These are phyloP conservation scores for Mus pahari DNA, from an alignment of 2,113 vertebrate genomes.

Conservation along the genomic window DNA sequence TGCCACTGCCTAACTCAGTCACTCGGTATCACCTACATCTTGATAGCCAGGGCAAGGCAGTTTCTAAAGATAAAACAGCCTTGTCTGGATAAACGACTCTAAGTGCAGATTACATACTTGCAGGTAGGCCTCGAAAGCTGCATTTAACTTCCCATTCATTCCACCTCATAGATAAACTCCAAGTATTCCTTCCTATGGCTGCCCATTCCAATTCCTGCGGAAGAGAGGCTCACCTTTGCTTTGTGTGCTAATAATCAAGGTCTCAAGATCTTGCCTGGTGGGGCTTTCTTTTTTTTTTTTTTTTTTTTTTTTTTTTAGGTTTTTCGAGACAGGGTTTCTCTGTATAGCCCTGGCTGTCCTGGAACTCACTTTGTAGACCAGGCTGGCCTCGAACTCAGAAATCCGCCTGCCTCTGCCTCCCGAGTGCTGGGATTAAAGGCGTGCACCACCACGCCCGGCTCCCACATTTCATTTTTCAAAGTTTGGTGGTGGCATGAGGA, in stretches of 20 bases:
- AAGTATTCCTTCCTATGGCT: not conserved
- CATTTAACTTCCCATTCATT: not conserved
- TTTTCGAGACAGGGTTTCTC: too few species aligned
- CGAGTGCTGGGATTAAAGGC: too few species aligned
- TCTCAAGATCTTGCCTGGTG: not conserved
- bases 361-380: too few species aligned
- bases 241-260: not conserved
- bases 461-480: too few species aligned
- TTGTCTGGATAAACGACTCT: not conserved
- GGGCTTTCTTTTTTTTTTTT: too few species aligned
- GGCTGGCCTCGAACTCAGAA: too few species aligned
- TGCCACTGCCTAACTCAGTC: not conserved
- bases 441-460: too few species aligned
- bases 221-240: not conserved
- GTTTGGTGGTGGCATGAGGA: too few species aligned
- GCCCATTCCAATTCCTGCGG: not conserved
- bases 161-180: not conserved
- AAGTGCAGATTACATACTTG: not conserved
- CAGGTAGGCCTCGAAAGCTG: not conserved
- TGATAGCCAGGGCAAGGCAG: not conserved
- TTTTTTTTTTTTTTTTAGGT: too few species aligned
- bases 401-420: too few species aligned
- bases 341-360: too few species aligned
- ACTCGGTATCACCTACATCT: not conserved
- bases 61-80: not conserved